Conservation (phyloP, 1,140 invertebrate species). For the Drosophila punjabiensis region DNA sequence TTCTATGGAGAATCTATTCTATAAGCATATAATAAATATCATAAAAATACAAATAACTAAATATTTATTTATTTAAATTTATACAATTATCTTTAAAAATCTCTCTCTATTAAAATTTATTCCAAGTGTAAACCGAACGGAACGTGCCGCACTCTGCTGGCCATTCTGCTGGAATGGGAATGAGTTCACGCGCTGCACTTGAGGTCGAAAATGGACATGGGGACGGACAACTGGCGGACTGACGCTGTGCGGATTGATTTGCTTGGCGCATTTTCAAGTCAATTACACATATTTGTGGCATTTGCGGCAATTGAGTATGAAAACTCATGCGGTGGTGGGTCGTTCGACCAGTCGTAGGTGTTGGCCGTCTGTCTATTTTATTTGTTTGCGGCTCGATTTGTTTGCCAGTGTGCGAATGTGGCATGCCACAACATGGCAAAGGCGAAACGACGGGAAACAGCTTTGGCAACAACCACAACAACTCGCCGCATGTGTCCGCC, state of each 20-base stretch:
- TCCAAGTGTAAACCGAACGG: constrained; percentile 6
- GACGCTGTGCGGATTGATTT: constrained; percentile 72
- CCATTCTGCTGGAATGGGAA: constrained; percentile 64
- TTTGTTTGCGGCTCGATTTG: constrained; percentile 39
- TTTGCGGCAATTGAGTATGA: constrained; percentile 79
- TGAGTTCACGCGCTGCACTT: constrained; percentile 82
- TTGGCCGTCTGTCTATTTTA: constrained; percentile 69
- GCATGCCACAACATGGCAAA: constrained; percentile 70
- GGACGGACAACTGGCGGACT: constrained; percentile 13
- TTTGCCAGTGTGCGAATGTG: constrained; percentile 49
- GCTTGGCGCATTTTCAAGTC: constrained; percentile 80
- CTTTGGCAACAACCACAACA: neutral
- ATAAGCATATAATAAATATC: too few species aligned
- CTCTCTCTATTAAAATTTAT: neutral
- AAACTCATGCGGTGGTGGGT: constrained; percentile 78
- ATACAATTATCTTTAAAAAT: neutral
- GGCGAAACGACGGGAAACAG: constrained; percentile 8
- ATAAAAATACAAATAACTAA: too few species aligned
- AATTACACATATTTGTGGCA: constrained; percentile 83
- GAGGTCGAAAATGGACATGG: constrained; percentile 60
- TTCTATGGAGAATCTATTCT: too few species aligned
- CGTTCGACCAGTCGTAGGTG: constrained; percentile 63
- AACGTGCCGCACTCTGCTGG: constrained; percentile 48
- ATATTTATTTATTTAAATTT: neutral
- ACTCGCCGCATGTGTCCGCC: constrained; percentile 71